Evolutionary conservation across 2,797 vertebrate genomes (phyloP), one percentile per base, ranked within the genome.

Genomic region (Phoeniculus purpureus): DNA sequence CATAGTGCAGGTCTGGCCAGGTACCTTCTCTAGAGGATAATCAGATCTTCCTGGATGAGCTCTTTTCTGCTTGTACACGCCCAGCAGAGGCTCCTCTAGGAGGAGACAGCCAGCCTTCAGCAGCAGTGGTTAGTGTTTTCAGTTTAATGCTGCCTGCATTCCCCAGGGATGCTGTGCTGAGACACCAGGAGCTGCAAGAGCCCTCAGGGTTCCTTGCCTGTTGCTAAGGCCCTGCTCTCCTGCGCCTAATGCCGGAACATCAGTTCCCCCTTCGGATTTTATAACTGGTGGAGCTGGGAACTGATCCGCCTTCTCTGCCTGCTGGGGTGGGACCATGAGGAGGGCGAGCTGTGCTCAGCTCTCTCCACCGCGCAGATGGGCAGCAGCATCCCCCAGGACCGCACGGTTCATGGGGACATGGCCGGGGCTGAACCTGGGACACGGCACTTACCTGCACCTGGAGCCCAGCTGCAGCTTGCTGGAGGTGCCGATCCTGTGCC

Each of bases 361-460:
- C 32, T 71, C 56, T 47, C 50, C 2, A 19, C 70, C 47, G 59
- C 4, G 3, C 65, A 85, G 37, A 89, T 37, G 85, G 76, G 82
- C 77, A 52, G 87, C 32, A 92, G 55, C 86, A 85, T 89, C 79
- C 72, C 78, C 50, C 6, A 19, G 68, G 56, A 86, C 18, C 32
- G 81, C 22, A 47, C 16, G 65, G 11, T 67, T 89, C 68, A 1
- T 0, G 5, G 68, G 47, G 75, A 85, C 47, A 31, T 18, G 15
- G 50, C 66, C 50, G 0, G 0, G 37, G 31, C 48, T 65, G 56
- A 62, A 54, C 52, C 6, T 0, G 15, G 70, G n/a, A 11, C 54
- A 19, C 1, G 13, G 58, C 61, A 19, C 96, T 96, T 96, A 98
- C 97, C 96, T 93, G 26, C n/a, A 19, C 84, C 96, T 97, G 40